A percentile compares a stretch with the other conserved stretches of the same genome.
Conservation (phyloP, 1,140 invertebrate species). For the Pseudomyrmex concolor region DNA sequence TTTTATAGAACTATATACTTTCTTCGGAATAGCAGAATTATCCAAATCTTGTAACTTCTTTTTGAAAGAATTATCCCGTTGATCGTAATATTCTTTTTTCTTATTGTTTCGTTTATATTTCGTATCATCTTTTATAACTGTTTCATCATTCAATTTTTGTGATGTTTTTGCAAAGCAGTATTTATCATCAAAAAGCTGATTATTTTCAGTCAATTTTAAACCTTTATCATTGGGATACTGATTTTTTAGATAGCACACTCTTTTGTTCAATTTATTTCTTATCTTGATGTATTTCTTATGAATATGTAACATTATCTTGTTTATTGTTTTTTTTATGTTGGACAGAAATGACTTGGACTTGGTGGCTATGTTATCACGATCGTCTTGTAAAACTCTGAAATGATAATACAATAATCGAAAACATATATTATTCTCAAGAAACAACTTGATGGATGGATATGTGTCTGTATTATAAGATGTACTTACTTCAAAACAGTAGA, state of each 20-base stretch:
- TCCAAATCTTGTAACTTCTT: not conserved
- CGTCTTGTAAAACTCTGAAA: constrained; percentile 16
- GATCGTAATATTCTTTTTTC: not conserved
- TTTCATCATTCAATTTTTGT: not conserved
- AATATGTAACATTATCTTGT: not conserved
- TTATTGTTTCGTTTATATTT: not conserved
- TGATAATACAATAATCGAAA: constrained; percentile 15
- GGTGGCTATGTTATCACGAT: not conserved
- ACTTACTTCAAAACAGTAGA: constrained; percentile 23
- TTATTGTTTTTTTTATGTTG: constrained; percentile 11
- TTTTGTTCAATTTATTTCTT: not conserved
- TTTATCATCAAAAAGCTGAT: constrained; percentile 23
- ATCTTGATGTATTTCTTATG: constrained; percentile 33
- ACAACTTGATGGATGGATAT: not conserved
- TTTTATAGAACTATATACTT: not conserved
- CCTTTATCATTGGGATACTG: constrained; percentile 11
- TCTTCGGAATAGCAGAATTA: constrained; percentile 16
- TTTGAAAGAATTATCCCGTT: not conserved
- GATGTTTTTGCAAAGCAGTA: constrained; percentile 16
- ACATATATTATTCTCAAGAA: not conserved
- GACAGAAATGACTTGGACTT: constrained; percentile 4
- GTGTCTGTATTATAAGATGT: not conserved
- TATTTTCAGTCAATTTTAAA: constrained; percentile 30
- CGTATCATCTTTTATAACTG: not conserved
- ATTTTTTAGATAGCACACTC: constrained; percentile 40